Base-by-base conservation (phyloP, 2,113 vertebrate species). In the Empidonax traillii region DNA sequence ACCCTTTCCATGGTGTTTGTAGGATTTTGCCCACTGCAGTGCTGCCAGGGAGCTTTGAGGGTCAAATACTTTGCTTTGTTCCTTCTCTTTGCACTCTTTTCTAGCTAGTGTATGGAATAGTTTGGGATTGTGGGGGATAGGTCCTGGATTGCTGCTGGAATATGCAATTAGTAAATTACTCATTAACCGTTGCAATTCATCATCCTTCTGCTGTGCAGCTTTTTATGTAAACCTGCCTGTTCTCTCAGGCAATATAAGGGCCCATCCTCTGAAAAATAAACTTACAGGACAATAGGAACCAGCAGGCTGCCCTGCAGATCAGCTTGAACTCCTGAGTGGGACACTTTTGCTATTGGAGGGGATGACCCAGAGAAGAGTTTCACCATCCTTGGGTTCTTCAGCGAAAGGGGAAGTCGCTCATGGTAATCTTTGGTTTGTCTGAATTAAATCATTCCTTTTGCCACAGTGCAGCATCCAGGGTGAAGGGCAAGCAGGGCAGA, bases 161-260 rank as follows among this genome's bases (percentile, higher is more conserved):
- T 43, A 25, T 52, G 56, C 87, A 94, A 79, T 91, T 89, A 93
- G 53, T 52, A 72, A 94, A 91, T 82, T 81, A n/a, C 69, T 87
- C 75, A 94, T 87, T 89, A 82, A 53, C 81, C 8, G 8, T 11
- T 61, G 62, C 37, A 76, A 30, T 85, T 91, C 16, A 52, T 85
- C 35, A 49, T 75, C 44, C 20, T 89, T 53, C 59, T 79, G 25
- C 47, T 76, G 79, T 46, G 61, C 39, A 52, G 66, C 18, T 72
- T 87, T 80, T 76, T 55, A 14, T 56, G 43, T 62, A 75, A 76
- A 18, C 22, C 14, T 69, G 15, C 61, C 31, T 76, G 28, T 85
- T 87, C 56, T 94, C 46, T 62, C 47, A 53, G 73, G 65, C 44
- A 66, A 11, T 61, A 5, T 7, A 46, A 86, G 49, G n/a, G 12